Conservation (phyloP, 1,140 invertebrate genomes). For the Callitettix versicolor region DNA sequence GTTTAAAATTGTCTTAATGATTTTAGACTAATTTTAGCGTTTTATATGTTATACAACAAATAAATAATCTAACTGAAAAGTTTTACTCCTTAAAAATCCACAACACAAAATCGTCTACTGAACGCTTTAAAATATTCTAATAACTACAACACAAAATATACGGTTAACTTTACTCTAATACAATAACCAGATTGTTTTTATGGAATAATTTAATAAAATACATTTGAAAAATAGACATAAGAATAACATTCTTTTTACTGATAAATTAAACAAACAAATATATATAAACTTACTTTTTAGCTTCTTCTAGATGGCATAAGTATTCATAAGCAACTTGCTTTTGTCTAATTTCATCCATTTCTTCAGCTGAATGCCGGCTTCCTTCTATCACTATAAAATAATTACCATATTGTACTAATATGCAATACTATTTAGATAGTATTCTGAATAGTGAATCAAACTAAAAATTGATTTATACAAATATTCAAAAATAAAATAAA, state of each 20-base stretch:
- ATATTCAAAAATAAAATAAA: no score
- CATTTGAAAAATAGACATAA: neutral
- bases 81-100: no score
- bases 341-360: slow-evolving; percentile 65
- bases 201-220: neutral
- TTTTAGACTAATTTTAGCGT: no score
- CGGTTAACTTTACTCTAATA: neutral
- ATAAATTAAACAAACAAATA: slow-evolving; percentile 1
- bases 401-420: neutral
- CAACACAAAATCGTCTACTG: no score
- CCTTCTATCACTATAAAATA: neutral
- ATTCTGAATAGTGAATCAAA: no score
- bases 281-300: slow-evolving; percentile 48
- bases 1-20: no score
- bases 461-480: no score
- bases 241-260: slow-evolving; percentile 6
- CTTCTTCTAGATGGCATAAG: slow-evolving; percentile 71
- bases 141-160: neutral
- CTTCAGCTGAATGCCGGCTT: slow-evolving; percentile 45
- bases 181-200: neutral
- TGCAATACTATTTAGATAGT: no score
- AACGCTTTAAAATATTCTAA: no score
- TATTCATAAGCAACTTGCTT: slow-evolving; percentile 72
- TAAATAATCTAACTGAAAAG: no score
- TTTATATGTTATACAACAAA: no score